Percentiles rank a stretch among this genome's conserved stretches.
These are phyloP conservation scores for Pseudococcus viburni DNA, from an alignment of 2,888 invertebrate species.

Conservation along the genomic window DNA sequence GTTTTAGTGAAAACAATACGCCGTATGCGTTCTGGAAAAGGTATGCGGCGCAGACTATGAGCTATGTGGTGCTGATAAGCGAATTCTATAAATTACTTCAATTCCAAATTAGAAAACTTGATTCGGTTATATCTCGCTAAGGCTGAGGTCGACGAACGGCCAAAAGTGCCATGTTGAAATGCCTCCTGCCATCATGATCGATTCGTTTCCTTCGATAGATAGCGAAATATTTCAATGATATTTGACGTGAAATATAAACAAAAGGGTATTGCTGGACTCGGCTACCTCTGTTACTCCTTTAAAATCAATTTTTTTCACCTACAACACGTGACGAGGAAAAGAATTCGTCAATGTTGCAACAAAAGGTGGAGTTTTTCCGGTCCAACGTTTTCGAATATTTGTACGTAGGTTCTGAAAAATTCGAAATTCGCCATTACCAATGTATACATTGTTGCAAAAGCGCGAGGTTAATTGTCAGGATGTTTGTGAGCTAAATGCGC, in stretches of 20 bases:
- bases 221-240: neutral
- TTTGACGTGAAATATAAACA: neutral
- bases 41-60: neutral
- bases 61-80: neutral
- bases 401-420: neutral
- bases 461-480: neutral
- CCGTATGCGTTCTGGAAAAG: neutral
- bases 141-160: slow-evolving; percentile 20
- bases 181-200: neutral
- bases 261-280: neutral
- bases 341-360: too few relatives aligned
- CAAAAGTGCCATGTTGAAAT: slow-evolving; percentile 2
- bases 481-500: neutral
- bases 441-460: slow-evolving; percentile 1
- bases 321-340: neutral
- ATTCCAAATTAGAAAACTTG: slow-evolving; percentile 38
- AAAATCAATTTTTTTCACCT: neutral
- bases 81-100: slow-evolving; percentile 19
- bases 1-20: slow-evolving; percentile 28
- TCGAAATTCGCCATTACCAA: neutral
- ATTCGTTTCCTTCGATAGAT: neutral
- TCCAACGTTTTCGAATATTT: too few relatives aligned
- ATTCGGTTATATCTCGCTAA: neutral
- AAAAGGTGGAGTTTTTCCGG: too few relatives aligned
- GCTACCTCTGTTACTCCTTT: neutral